Percentiles rank a stretch among this genome's conserved stretches.
phyloP scores from a whole-genome alignment of 1,140 invertebrate genomes.

The Apis florea region DNA sequence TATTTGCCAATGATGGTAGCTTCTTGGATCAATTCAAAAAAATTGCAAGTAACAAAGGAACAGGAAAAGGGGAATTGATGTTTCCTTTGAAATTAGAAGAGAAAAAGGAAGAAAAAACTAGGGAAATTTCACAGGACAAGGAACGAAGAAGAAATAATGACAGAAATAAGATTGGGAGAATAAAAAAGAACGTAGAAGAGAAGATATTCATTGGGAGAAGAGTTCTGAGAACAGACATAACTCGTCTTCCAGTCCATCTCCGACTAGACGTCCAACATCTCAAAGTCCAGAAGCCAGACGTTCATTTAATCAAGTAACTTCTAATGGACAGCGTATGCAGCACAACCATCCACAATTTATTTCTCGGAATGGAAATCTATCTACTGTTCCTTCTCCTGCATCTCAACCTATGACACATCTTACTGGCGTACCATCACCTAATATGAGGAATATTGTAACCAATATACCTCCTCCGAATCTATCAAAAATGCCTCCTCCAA shows the following conservation, averaged over 20 bases:
- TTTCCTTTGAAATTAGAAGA: conserved; percentile 62
- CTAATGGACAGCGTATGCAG: conserved; percentile 63
- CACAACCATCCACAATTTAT: conserved; percentile 67
- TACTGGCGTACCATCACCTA: conserved; percentile 73
- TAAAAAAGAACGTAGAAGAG: conserved; percentile 71
- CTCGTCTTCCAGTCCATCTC: conserved; percentile 75
- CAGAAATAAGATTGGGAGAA: conserved; percentile 71
- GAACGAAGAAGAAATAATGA: conserved; percentile 74
- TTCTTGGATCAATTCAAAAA: conserved; percentile 90
- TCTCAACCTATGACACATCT: conserved; percentile 73
- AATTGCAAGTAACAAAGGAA: conserved; percentile 80
- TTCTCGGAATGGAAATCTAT: conserved; percentile 62
- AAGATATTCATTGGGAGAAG: conserved; percentile 72
- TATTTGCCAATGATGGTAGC: conserved; percentile 90
- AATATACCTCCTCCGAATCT: conserved; percentile 72
- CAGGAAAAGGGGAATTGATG: conserved; percentile 46
- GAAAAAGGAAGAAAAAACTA: conserved; percentile 70
- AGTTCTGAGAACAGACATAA: conserved; percentile 70
- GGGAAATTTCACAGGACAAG: conserved; percentile 70
- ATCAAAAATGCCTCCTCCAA: conserved; percentile 73
- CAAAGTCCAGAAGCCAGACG: conserved; percentile 69
- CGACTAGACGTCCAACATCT: conserved; percentile 67
- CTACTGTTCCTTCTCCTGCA: conserved; percentile 70
- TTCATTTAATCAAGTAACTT: conserved; percentile 65
- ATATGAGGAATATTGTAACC: conserved; percentile 59